Evolutionary conservation across 2,113 vertebrate species (phyloP).

Genomic region (Phylloscopus trochiloides): DNA sequence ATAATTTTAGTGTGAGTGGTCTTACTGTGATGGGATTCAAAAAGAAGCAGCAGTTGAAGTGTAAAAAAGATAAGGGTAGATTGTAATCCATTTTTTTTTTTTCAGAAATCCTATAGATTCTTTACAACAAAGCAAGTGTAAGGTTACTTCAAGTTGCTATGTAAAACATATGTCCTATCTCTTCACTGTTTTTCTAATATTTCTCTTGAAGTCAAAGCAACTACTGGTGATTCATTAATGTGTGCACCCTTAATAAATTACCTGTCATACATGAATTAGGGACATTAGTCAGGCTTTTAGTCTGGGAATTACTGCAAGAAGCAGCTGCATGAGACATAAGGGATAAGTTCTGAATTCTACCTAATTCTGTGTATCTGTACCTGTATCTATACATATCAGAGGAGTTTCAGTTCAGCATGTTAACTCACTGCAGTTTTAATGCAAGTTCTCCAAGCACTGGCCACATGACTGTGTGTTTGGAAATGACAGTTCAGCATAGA

Average conservation of each 20-base stretch:
- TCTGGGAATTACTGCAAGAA: background rate
- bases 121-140: background rate
- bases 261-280: background rate
- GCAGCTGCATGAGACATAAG: background rate
- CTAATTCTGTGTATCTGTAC: background rate
- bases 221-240: slow-evolving; percentile 19
- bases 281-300: slow-evolving; percentile 37
- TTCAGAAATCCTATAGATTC: background rate
- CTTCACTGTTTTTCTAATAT: background rate
- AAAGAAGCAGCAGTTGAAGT: background rate
- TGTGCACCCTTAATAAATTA: slow-evolving; percentile 4
- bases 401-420: background rate
- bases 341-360: background rate
- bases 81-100: background rate
- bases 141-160: background rate
- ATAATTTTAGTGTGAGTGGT: background rate
- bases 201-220: slow-evolving; percentile 10
- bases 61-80: background rate
- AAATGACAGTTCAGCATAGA: background rate
- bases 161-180: background rate
- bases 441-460: background rate
- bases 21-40: background rate
- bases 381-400: background rate
- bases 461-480: background rate
- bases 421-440: background rate